Conservation (phyloP, 2,797 vertebrate species). For the Sebastes iracundus region DNA sequence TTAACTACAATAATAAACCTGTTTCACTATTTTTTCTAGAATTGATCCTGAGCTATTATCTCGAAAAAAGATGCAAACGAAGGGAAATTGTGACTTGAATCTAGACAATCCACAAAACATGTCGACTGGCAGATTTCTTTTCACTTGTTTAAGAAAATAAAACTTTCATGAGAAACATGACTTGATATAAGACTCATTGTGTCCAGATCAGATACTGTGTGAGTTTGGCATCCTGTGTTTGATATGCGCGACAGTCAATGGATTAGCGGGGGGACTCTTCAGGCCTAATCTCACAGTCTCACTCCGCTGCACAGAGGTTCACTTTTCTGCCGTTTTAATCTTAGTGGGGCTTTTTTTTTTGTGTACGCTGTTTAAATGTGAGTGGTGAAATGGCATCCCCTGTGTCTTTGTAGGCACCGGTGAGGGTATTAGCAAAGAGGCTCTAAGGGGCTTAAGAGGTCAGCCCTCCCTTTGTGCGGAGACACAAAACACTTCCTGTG, state of each 20-base stretch:
- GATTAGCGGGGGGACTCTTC: slow-evolving; percentile 62
- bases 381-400: slow-evolving; percentile 84
- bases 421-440: slow-evolving; percentile 88
- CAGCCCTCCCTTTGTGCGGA: slow-evolving; percentile 88
- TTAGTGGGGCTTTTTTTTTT: slow-evolving; percentile 46
- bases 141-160: background rate
- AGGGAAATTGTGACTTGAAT: no score
- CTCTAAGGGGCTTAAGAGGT: slow-evolving; percentile 91
- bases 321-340: slow-evolving; percentile 78
- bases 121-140: background rate
- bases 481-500: slow-evolving; percentile 93
- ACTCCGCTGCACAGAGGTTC: slow-evolving; percentile 73
- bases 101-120: background rate
- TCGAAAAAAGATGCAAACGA: background rate
- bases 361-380: slow-evolving; percentile 72
- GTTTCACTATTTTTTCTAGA: background rate
- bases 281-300: slow-evolving; percentile 73
- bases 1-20: background rate
- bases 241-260: slow-evolving; percentile 64
- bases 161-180: background rate
- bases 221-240: slow-evolving; percentile 47
- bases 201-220: slow-evolving; percentile 26
- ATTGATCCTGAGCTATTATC: background rate
- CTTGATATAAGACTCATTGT: background rate
- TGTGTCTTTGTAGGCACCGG: slow-evolving; percentile 83